phyloP scores from a whole-genome alignment of 1,140 invertebrate genomes.

The Drosophila chauvacae region DNA sequence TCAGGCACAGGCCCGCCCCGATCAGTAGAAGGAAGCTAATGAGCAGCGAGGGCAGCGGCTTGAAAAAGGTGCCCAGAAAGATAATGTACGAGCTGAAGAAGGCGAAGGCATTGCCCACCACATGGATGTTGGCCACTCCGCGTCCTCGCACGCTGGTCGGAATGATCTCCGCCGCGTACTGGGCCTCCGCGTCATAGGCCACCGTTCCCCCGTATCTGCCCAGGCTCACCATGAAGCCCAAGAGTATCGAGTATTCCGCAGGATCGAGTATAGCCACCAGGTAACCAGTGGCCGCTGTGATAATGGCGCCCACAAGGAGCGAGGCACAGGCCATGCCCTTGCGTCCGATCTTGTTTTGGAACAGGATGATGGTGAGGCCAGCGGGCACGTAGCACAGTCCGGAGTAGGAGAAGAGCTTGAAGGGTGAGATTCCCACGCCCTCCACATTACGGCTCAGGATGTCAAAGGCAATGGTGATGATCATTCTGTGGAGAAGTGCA shows the following conservation, averaged over 20 bases:
- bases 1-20: slow-evolving; percentile 86
- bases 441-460: slow-evolving; percentile 87
- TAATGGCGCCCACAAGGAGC: slow-evolving; percentile 85
- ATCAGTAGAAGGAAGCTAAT: slow-evolving; percentile 86
- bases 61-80: slow-evolving; percentile 84
- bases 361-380: slow-evolving; percentile 85
- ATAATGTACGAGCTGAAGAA: slow-evolving; percentile 82
- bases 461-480: slow-evolving; percentile 87
- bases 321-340: slow-evolving; percentile 86
- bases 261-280: slow-evolving; percentile 74
- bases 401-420: slow-evolving; percentile 86
- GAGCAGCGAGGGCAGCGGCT: slow-evolving; percentile 86
- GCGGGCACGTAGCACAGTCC: slow-evolving; percentile 86
- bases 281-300: slow-evolving; percentile 83
- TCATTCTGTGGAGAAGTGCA: slow-evolving; percentile 84
- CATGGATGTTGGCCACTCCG: slow-evolving; percentile 86
- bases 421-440: slow-evolving; percentile 86
- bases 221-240: slow-evolving; percentile 84
- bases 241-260: slow-evolving; percentile 46
- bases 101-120: slow-evolving; percentile 85
- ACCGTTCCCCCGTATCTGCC: slow-evolving; percentile 87
- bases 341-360: slow-evolving; percentile 86
- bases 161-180: slow-evolving; percentile 88
- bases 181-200: slow-evolving; percentile 87
- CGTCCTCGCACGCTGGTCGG: slow-evolving; percentile 88